A percentile compares a stretch with the other conserved stretches of the same genome.
Conservation (phyloP, 2,113 vertebrate species). For the Ia io region DNA sequence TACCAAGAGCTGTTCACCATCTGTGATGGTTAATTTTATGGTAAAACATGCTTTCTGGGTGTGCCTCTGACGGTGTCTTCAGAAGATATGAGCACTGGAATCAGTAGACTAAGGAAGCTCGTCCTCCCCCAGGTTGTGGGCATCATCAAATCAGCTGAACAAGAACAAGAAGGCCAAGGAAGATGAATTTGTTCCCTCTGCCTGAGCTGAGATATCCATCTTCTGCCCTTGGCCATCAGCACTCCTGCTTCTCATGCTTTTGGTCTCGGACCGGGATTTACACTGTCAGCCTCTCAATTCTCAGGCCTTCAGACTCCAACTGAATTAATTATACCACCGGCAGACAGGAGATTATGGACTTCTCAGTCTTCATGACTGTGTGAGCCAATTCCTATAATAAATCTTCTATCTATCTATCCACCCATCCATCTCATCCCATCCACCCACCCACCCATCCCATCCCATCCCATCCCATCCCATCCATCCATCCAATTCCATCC, state of each 20-base stretch:
- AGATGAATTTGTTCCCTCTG: neutral
- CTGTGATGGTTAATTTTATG: neutral
- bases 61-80: neutral
- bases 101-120: neutral
- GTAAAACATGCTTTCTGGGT: neutral
- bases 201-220: neutral
- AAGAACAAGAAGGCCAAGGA: too few relatives aligned
- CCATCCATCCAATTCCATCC: too few relatives aligned
- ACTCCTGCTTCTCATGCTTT: neutral
- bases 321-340: neutral
- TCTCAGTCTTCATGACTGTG: too few relatives aligned
- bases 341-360: neutral
- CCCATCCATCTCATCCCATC: too few relatives aligned
- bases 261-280: neutral
- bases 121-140: neutral
- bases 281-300: neutral
- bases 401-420: too few relatives aligned
- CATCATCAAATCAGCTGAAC: neutral
- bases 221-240: neutral
- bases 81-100: neutral
- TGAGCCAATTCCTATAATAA: neutral
- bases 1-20: neutral
- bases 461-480: too few relatives aligned
- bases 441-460: too few relatives aligned
- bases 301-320: neutral